Conservation (phyloP, 2,797 vertebrate genomes). For the Galago senegalensis region DNA sequence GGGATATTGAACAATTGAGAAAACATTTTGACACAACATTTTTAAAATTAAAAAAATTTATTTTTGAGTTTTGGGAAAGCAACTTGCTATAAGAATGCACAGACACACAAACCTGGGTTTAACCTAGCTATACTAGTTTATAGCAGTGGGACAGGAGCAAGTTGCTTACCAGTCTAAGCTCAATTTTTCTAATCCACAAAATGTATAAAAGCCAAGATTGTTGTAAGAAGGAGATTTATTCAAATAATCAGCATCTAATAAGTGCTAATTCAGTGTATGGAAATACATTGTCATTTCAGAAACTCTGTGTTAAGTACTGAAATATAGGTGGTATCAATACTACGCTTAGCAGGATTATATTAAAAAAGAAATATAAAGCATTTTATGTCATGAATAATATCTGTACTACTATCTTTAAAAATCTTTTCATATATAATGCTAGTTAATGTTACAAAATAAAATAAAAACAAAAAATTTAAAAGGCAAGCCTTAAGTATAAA, state of each 20-base stretch:
- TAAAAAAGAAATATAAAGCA: neutral
- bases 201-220: neutral
- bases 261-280: neutral
- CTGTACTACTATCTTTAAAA: neutral
- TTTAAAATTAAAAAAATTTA: neutral
- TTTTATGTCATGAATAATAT: neutral
- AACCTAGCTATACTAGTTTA: conserved; percentile 10
- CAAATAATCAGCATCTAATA: neutral
- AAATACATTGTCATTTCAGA: conserved; percentile 33
- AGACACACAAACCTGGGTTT: neutral
- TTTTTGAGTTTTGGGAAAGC: conserved; percentile 8
- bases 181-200: conserved; percentile 48
- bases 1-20: neutral
- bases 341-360: neutral
- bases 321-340: neutral
- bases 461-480: neutral
- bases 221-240: conserved; percentile 1
- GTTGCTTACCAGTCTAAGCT: neutral
- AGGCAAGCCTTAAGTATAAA: neutral
- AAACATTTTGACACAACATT: neutral
- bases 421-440: neutral
- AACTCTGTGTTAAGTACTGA: conserved; percentile 40
- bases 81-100: neutral
- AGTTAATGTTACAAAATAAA: conserved; percentile 21
- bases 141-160: neutral